Evolutionary conservation across 2,888 invertebrate species (phyloP), one percentile per base, ranked within the genome.

Genomic region (Polyommatus iphigenia): DNA sequence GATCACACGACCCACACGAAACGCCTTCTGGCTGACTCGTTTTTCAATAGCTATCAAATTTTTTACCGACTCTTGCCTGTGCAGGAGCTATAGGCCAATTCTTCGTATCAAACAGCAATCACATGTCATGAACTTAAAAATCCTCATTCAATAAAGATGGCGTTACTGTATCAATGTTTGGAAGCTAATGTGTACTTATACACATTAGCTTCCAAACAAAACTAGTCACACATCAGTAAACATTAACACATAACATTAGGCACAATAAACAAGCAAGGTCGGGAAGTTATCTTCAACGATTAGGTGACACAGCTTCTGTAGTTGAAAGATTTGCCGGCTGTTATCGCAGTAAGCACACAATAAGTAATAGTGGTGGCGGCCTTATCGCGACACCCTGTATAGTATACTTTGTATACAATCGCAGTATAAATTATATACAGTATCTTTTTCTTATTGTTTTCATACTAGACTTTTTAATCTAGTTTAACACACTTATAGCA

Each of bases 311-410:
- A 57, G 72, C 78, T 73, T 76, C 78, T 75, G 75, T 29, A 75
- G 79, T 77, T 77, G 54, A 76, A 78, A 80, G 82, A 80, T 83
- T 82, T 82, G 80, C 81, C 79, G 79, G 78, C 78, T 72, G 79
- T 79, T 82, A 80, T 80, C 80, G 78, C 82, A 78, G 77, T 80
- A 80, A 81, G 81, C 82, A 81, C 81, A 88, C 87, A 87, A 85
- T 86, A 85, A 86, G 86, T 88, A 89, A 90, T 89, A 87, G 87
- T 85, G 86, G 84, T 81, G 81, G 81, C 36, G 82, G 78, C 80
- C 79, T 82, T 83, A 82, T 83, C 80, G 79, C 78, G 77, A 59
- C 77, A 71, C 77, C 71, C 57, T 57, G 72, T 77, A 36, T 50
- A 57, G 57, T 57, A 15, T 76, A 57, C 75, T 20, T 32, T 54